A percentile compares a stretch with the other conserved stretches of the same genome.
Evolutionary conservation across 2,797 vertebrate genomes (phyloP).

Genomic region (Chaetophractus vellerosus): DNA sequence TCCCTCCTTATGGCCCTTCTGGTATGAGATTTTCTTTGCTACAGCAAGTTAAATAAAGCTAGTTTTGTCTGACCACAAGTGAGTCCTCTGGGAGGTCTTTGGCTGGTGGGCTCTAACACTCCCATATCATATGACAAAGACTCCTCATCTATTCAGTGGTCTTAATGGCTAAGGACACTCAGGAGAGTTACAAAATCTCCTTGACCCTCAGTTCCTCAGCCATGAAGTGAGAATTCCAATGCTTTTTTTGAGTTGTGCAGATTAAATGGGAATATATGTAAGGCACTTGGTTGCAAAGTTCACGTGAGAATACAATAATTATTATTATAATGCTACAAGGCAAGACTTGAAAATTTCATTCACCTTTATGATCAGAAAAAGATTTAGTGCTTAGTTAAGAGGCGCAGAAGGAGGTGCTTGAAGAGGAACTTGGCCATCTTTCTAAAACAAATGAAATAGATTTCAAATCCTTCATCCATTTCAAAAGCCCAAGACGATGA

Average conservation of each 20-base stretch:
- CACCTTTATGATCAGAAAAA: background rate
- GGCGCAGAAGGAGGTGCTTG: background rate
- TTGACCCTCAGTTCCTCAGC: background rate
- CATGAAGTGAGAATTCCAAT: background rate
- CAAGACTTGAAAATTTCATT: background rate
- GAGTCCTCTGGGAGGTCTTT: background rate
- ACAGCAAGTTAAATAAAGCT: background rate
- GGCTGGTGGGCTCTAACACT: background rate
- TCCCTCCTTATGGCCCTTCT: background rate
- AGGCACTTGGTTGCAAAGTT: background rate
- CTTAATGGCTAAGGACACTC: background rate
- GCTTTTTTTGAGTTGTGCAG: background rate
- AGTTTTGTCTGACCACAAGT: background rate
- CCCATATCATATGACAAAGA: background rate
- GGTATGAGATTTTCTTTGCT: background rate
- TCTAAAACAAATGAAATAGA: background rate
- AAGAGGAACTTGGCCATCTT: background rate
- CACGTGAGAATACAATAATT: background rate
- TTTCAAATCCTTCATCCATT: constrained; percentile 2
- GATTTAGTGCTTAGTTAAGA: background rate
- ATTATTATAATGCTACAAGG: background rate
- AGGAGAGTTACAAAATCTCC: background rate
- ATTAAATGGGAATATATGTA: background rate
- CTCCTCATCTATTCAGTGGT: background rate
- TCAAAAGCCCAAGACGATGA: background rate